Percentiles rank a stretch among this genome's conserved stretches.
Evolutionary conservation across 2,888 invertebrate genomes (phyloP).

Genomic region (Epinotia ramella): DNA sequence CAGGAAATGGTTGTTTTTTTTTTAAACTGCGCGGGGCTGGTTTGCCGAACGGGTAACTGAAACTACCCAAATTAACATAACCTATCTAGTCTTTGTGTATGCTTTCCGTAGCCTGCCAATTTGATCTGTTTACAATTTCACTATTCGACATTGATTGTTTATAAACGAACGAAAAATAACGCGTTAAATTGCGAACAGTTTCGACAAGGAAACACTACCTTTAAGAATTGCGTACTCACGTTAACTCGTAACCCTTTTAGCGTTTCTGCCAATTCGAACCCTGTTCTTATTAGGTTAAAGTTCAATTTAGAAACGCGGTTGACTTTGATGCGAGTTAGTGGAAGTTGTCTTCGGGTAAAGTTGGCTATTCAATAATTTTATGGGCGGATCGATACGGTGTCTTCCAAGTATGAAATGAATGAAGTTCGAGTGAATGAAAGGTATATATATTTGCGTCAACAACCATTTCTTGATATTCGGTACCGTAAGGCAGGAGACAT

Average conservation of each 20-base stretch:
- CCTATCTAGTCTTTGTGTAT: too few species aligned
- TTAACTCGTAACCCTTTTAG: not conserved
- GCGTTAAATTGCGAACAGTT: too few species aligned
- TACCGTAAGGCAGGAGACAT: too few species aligned
- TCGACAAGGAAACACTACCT: not conserved
- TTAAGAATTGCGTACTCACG: not conserved
- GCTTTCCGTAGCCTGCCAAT: not conserved
- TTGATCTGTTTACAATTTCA: too few species aligned
- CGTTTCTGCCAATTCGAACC: not conserved
- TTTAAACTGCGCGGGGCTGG: too few species aligned
- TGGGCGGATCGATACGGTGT: not conserved
- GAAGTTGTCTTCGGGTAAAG: not conserved
- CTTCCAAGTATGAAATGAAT: not conserved
- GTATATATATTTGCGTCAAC: too few species aligned
- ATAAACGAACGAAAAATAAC: too few species aligned
- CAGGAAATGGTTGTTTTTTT: too few species aligned
- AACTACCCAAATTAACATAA: too few species aligned
- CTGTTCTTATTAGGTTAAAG: not conserved
- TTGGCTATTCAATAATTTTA: not conserved
- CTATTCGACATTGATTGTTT: too few species aligned
- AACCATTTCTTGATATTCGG: too few species aligned
- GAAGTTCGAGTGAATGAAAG: not conserved
- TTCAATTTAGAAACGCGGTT: not conserved
- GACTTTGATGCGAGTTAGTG: not conserved
- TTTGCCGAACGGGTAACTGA: too few species aligned